These are phyloP conservation scores for Drosophila fungiperda DNA, from an alignment of 2,888 invertebrate genomes.

Conservation along the genomic window DNA sequence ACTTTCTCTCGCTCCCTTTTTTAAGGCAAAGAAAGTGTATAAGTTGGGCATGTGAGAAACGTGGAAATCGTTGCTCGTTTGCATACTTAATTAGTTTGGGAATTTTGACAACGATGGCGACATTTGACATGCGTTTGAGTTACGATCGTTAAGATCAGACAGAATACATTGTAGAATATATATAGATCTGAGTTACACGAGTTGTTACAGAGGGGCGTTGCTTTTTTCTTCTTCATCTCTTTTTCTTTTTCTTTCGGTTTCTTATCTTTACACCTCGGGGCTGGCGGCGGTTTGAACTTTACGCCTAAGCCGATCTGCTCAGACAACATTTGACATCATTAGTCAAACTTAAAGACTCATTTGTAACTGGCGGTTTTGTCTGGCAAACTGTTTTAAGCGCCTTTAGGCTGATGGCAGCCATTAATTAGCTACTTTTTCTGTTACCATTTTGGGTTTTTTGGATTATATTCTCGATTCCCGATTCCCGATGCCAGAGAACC, in stretches of 20 bases:
- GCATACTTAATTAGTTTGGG: slow-evolving; percentile 78
- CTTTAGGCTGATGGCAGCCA: slow-evolving; percentile 59
- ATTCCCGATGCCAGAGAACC: slow-evolving; percentile 36
- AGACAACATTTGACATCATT: slow-evolving; percentile 73
- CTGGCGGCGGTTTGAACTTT: slow-evolving; percentile 73
- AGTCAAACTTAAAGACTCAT: slow-evolving; percentile 78
- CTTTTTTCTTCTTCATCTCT: background rate
- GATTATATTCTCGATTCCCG: background rate
- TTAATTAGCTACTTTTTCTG: slow-evolving; percentile 50
- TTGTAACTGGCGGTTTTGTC: slow-evolving; percentile 55
- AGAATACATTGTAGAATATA: slow-evolving; percentile 6
- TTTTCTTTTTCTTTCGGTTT: slow-evolving; percentile 1
- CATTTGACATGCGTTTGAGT: slow-evolving; percentile 78
- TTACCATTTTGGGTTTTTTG: slow-evolving; percentile 6
- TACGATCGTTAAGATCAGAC: slow-evolving; percentile 60
- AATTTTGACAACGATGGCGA: slow-evolving; percentile 76
- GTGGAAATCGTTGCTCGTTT: slow-evolving; percentile 59
- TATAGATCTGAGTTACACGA: slow-evolving; percentile 10
- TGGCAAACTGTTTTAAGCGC: slow-evolving; percentile 56
- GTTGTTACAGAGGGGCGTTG: slow-evolving; percentile 13
- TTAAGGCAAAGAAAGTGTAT: background rate
- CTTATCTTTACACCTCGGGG: slow-evolving; percentile 59
- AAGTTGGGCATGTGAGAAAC: background rate
- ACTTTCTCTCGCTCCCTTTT: slow-evolving; percentile 5
- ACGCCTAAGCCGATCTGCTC: slow-evolving; percentile 72